Evolutionary conservation across 2,113 vertebrate genomes (phyloP).

Genomic region (Mungos mungo): DNA sequence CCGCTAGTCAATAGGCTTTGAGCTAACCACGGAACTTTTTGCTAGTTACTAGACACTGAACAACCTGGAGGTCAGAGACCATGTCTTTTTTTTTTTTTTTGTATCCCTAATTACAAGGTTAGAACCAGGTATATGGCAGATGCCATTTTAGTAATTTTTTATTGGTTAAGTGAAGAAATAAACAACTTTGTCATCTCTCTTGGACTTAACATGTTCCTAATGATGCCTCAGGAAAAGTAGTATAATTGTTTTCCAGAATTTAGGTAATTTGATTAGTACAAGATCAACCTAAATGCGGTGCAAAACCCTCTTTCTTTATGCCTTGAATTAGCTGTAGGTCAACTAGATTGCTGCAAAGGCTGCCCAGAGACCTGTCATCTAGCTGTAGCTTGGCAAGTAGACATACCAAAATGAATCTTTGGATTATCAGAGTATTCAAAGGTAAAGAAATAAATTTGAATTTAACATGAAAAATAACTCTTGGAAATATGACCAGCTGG

Average conservation of each 20-base stretch:
- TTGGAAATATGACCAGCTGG: not conserved
- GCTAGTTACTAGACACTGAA: not conserved
- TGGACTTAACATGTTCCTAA: not conserved
- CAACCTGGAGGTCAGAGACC: not conserved
- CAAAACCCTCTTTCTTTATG: not conserved
- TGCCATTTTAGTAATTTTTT: not conserved
- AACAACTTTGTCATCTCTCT: not conserved
- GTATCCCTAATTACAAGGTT: not conserved
- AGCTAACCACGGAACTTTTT: not conserved
- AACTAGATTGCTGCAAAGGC: not conserved
- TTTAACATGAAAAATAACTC: constrained; percentile 11
- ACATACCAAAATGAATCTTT: not conserved
- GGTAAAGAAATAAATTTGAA: not conserved
- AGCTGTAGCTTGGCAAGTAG: not conserved
- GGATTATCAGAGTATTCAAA: not conserved
- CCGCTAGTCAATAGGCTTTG: not conserved
- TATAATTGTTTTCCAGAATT: not conserved
- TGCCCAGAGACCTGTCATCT: not conserved
- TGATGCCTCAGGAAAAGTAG: not conserved
- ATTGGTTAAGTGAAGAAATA: not conserved
- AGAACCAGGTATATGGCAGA: not conserved
- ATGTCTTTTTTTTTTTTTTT: not conserved
- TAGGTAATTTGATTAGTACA: not conserved
- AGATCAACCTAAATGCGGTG: not conserved
- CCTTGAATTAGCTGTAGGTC: not conserved